These are phyloP conservation scores for Eupithecia vulgata DNA, from an alignment of 2,888 invertebrate species.

Conservation along the genomic window DNA sequence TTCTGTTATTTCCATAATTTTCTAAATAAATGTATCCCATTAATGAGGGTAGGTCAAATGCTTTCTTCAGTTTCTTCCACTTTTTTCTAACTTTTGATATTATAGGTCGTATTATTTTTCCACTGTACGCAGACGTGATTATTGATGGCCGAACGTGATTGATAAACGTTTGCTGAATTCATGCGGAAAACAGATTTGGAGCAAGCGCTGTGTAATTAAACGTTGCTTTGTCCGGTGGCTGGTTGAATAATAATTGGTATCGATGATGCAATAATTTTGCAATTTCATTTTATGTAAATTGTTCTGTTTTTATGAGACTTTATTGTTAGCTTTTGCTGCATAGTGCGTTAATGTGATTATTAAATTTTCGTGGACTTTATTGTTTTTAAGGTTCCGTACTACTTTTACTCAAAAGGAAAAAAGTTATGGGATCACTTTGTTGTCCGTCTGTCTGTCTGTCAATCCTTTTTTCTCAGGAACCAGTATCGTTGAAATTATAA, in stretches of 20 bases:
- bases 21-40: too few relatives aligned
- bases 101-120: neutral
- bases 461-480: too few relatives aligned
- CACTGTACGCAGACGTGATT: neutral
- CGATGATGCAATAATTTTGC: conserved; percentile 11
- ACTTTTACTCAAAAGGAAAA: too few relatives aligned
- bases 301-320: neutral
- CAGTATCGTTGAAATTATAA: too few relatives aligned
- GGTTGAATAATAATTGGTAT: conserved; percentile 14
- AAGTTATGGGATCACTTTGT: too few relatives aligned
- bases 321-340: too few relatives aligned
- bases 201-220: conserved; percentile 21
- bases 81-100: neutral
- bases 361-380: too few relatives aligned
- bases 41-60: neutral
- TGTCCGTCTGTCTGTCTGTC: too few relatives aligned
- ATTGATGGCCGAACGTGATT: conserved; percentile 45
- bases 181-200: conserved; percentile 39
- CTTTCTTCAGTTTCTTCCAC: neutral
- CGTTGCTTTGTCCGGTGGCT: conserved; percentile 8
- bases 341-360: too few relatives aligned
- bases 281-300: neutral
- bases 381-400: too few relatives aligned
- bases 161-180: conserved; percentile 50
- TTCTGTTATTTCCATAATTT: too few relatives aligned